These are phyloP conservation scores for Coregonus ussuriensis DNA, from an alignment of 2,797 vertebrate species.

Conservation along the genomic window DNA sequence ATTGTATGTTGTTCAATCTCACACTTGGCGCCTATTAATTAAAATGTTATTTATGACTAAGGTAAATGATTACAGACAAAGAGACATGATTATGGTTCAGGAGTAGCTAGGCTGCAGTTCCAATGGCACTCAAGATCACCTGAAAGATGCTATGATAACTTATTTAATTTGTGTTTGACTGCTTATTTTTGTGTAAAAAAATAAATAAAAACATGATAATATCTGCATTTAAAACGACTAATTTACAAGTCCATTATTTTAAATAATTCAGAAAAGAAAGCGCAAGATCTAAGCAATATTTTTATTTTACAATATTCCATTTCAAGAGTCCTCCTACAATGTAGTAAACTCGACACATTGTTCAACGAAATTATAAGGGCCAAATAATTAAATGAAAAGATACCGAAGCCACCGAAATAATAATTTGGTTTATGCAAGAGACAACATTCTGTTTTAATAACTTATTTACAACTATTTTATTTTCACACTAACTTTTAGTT, in stretches of 20 bases:
- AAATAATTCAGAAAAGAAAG: background rate
- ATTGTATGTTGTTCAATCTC: conserved; percentile 34
- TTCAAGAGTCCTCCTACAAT: background rate
- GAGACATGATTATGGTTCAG: conserved; percentile 48
- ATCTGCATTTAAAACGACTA: background rate
- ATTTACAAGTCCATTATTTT: background rate
- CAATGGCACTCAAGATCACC: background rate
- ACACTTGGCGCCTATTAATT: conserved; percentile 44
- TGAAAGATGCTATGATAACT: too few species aligned
- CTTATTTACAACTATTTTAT: background rate
- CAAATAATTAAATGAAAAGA: background rate
- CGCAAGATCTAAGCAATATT: too few species aligned
- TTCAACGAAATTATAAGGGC: background rate
- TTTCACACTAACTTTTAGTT: background rate
- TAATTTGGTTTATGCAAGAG: background rate
- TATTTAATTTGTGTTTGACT: background rate
- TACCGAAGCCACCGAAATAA: too few species aligned
- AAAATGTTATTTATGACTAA: conserved; percentile 50
- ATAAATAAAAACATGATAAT: background rate
- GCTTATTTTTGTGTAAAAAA: background rate
- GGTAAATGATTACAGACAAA: conserved; percentile 50
- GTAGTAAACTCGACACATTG: background rate
- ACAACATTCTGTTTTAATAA: background rate
- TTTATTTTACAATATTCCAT: background rate
- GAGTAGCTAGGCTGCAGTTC: background rate